Conservation (phyloP, 2,113 vertebrate species). For the Percina caprodes region DNA sequence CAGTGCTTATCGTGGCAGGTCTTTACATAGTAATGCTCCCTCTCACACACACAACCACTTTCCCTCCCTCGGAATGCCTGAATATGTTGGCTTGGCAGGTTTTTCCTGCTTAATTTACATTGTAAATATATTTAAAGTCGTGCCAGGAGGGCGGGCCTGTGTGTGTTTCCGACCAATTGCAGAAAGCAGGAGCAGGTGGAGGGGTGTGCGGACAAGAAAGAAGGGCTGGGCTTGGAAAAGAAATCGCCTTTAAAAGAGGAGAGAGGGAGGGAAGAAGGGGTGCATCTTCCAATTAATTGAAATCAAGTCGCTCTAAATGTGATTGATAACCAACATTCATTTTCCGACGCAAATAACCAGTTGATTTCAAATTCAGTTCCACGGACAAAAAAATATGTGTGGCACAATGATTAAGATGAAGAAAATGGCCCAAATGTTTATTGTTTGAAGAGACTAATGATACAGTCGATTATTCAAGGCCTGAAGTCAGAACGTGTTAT, state of each 20-base stretch:
- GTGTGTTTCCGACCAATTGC: constrained; percentile 71
- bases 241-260: constrained; percentile 18
- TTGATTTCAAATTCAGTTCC: constrained; percentile 48
- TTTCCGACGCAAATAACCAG: constrained; percentile 58
- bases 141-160: constrained; percentile 55
- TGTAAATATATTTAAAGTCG: constrained; percentile 74
- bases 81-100: constrained; percentile 53
- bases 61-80: constrained; percentile 32
- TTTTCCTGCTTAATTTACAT: constrained; percentile 77
- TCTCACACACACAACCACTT: constrained; percentile 51
- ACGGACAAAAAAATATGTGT: constrained; percentile 4
- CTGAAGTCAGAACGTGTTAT: not conserved
- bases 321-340: constrained; percentile 69
- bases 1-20: constrained; percentile 48
- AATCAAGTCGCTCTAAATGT: constrained; percentile 65
- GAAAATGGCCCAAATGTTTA: constrained; percentile 48
- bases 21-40: constrained; percentile 65
- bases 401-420: constrained; percentile 37
- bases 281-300: constrained; percentile 60
- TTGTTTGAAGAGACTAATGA: constrained; percentile 14
- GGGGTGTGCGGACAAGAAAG: constrained; percentile 31
- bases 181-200: constrained; percentile 60
- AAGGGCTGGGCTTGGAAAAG: constrained; percentile 58
- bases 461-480: not conserved
- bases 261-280: constrained; percentile 25